These are phyloP conservation scores for Etheostoma nigrum DNA, from an alignment of 2,797 vertebrate species.

Conservation along the genomic window DNA sequence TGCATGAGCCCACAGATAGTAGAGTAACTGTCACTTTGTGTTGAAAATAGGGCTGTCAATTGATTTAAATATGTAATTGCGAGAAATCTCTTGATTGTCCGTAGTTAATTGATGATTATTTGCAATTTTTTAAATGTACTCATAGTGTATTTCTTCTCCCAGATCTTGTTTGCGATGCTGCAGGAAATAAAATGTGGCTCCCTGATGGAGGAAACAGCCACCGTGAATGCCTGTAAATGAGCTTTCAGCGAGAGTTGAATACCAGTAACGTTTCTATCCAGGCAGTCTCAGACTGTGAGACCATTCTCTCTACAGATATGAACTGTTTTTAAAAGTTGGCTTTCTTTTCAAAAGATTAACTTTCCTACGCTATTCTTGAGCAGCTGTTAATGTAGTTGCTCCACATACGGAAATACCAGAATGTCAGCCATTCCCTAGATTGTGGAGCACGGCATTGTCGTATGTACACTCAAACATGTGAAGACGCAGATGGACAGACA, in stretches of 20 bases:
- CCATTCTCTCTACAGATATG: conserved; percentile 68
- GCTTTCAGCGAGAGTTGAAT: conserved; percentile 61
- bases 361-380: conserved; percentile 69
- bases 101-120: too few species aligned
- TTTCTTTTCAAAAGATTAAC: conserved; percentile 70
- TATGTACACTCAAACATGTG: conserved; percentile 62
- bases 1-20: conserved; percentile 10
- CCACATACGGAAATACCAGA: conserved; percentile 77
- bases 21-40: background rate
- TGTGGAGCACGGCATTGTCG: conserved; percentile 63
- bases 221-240: conserved; percentile 60
- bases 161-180: conserved; percentile 42
- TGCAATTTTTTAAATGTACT: too few species aligned
- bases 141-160: conserved; percentile 41
- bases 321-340: conserved; percentile 71
- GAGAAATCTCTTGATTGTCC: too few species aligned
- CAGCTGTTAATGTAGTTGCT: conserved; percentile 79
- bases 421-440: conserved; percentile 76
- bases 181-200: conserved; percentile 60
- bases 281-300: conserved; percentile 57
- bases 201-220: conserved; percentile 75
- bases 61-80: too few species aligned
- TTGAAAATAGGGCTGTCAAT: too few species aligned
- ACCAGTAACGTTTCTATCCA: conserved; percentile 64
- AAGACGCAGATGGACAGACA: conserved; percentile 49